Evolutionary conservation across 2,797 vertebrate species (phyloP).

Genomic region (Aphelocoma californica): DNA sequence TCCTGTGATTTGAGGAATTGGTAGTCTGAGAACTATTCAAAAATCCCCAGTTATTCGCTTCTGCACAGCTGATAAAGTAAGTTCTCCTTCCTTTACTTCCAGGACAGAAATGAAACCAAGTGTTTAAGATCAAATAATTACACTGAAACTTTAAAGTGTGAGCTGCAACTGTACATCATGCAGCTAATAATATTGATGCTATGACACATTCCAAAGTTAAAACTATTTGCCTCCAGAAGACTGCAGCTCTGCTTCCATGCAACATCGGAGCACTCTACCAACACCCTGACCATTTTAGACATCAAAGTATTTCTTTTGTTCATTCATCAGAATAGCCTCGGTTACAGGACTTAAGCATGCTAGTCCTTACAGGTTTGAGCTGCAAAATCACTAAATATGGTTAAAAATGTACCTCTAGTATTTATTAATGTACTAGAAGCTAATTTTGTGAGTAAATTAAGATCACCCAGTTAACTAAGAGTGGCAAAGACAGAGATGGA

Average conservation of each 20-base stretch:
- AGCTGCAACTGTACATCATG: not conserved
- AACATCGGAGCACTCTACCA: not conserved
- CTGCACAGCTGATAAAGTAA: not conserved
- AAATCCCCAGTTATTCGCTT: not conserved
- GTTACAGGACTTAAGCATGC: not conserved
- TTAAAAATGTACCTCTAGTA: not conserved
- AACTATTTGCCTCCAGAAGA: not conserved
- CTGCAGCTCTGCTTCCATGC: not conserved
- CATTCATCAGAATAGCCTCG: not conserved
- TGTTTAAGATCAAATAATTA: not conserved
- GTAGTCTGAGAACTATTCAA: not conserved
- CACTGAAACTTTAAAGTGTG: not conserved
- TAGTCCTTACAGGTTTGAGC: not conserved
- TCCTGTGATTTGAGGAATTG: not conserved
- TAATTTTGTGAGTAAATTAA: not conserved
- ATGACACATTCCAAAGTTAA: not conserved
- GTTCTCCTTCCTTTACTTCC: not conserved
- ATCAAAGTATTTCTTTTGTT: not conserved
- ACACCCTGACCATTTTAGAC: not conserved
- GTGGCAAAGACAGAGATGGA: not conserved
- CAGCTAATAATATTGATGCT: not conserved
- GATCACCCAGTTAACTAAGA: not conserved
- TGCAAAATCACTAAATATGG: not conserved
- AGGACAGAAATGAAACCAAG: not conserved
- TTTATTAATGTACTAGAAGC: not conserved